Evolutionary conservation across 2,888 invertebrate genomes (phyloP), one percentile per base, ranked within the genome.

Genomic region (Euzophera pinguis): DNA sequence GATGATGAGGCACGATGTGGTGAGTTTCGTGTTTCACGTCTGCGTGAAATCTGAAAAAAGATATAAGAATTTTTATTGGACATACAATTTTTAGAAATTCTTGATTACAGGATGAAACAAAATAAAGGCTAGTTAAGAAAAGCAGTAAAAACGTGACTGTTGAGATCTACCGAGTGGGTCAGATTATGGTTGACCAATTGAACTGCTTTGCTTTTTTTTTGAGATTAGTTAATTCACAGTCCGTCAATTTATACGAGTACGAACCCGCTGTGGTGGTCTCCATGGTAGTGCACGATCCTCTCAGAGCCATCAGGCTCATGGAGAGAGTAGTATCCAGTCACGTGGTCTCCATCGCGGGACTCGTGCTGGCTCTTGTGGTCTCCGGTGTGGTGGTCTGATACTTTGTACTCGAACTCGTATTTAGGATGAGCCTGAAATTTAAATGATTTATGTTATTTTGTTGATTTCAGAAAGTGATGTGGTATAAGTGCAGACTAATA

Each of bases 281-380:
- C 90, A 58, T 81, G 84, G 69, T 91, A 91, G 70, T 91, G 84
- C 12, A 91, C 91, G 39, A 85, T 84, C 59, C 91, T 81, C 61
- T 86, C 71, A 62, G 90, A 87, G 53, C 91, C 91, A 53, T 89
- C 91, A 17, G 91, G 89, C 67, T 91, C 85, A 59, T 90, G 88
- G 53, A 91, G 77, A 16, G 84, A 65, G 63, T 75, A 77, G 62
- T 62, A 65, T 22, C 75, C 76, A 61, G 73, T 71, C 22, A 88
- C 88, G 16, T 74, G 71, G 61, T 87, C 86, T 3, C 90, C 88
- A 52, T 89, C 88, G 47, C 81, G 75, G 48, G 63, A 60, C 65
- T 91, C 91, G 61, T 86, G 84, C 69, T 81, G 89, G 48, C 75
- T 75, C 69, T 90, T 89, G 65, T 78, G 75, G 72, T 91, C 91